Percentiles rank a stretch among this genome's conserved stretches.
Conservation (phyloP, 2,888 invertebrate species). For the Neoitamus cyanurus region DNA sequence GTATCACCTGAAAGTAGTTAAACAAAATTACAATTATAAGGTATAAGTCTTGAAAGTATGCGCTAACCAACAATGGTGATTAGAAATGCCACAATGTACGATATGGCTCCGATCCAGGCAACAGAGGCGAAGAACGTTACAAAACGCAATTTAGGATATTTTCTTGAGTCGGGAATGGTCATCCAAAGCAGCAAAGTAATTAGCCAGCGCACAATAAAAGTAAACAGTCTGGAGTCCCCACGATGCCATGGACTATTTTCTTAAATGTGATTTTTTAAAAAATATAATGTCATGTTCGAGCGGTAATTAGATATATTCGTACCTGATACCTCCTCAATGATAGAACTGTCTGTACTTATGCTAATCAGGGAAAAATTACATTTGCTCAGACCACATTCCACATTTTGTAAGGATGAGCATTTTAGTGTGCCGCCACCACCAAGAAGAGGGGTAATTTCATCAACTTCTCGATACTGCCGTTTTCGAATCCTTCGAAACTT, state of each 20-base stretch:
- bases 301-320: background rate
- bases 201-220: slow-evolving; percentile 80
- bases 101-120: slow-evolving; percentile 82
- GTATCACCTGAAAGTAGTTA: slow-evolving; percentile 73
- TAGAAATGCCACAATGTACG: slow-evolving; percentile 88
- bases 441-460: slow-evolving; percentile 60
- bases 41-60: too few relatives aligned
- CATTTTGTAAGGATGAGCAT: background rate
- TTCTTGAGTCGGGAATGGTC: slow-evolving; percentile 82
- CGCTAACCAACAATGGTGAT: slow-evolving; percentile 80
- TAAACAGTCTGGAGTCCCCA: slow-evolving; percentile 70
- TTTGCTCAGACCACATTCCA: background rate
- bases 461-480: slow-evolving; percentile 62
- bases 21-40: too few relatives aligned
- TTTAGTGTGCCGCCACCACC: background rate
- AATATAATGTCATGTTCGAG: background rate
- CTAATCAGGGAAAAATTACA: background rate
- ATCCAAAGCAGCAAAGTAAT: slow-evolving; percentile 76
- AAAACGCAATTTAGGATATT: slow-evolving; percentile 71
- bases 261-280: background rate
- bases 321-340: background rate
- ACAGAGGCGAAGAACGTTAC: slow-evolving; percentile 84
- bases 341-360: background rate
- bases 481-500: slow-evolving; percentile 70
- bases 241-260: slow-evolving; percentile 65